These are phyloP conservation scores for Sylvietta virens DNA, from an alignment of 2,113 vertebrate genomes.

Conservation along the genomic window DNA sequence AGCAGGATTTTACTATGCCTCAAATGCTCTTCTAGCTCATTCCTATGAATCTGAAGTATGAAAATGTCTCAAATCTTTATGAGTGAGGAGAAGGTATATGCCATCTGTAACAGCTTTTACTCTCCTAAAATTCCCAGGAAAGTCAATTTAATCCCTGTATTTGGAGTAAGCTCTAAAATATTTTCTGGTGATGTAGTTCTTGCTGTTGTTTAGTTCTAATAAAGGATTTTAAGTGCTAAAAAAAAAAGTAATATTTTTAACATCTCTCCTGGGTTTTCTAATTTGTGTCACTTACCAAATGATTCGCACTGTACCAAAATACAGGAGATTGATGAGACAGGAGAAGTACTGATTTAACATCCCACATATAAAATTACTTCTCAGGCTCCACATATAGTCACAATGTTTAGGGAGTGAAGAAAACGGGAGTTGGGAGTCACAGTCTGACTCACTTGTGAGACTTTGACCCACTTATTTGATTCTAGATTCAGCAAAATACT, in stretches of 20 bases:
- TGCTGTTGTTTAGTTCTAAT: background rate
- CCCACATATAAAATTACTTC: slow-evolving; percentile 47
- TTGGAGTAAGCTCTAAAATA: background rate
- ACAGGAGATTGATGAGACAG: slow-evolving; percentile 46
- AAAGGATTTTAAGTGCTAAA: background rate
- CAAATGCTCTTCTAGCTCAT: background rate
- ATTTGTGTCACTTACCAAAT: slow-evolving; percentile 34
- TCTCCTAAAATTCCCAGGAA: background rate
- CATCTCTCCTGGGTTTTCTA: slow-evolving; percentile 2
- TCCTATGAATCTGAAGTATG: background rate
- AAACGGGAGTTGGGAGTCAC: background rate
- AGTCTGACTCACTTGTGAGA: slow-evolving; percentile 58
- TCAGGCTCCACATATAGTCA: slow-evolving; percentile 50
- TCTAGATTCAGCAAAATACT: slow-evolving; percentile 57
- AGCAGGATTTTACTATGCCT: background rate
- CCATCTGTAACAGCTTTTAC: background rate
- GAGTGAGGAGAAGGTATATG: background rate
- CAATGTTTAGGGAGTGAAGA: slow-evolving; percentile 44
- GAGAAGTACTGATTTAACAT: slow-evolving; percentile 56
- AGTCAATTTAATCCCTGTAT: background rate
- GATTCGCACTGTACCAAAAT: slow-evolving; percentile 47
- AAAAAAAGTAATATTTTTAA: slow-evolving; percentile 4
- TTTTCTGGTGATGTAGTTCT: background rate
- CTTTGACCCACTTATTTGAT: slow-evolving; percentile 60
- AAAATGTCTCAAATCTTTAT: background rate